A percentile compares a stretch with the other conserved stretches of the same genome.
Evolutionary conservation across 2,888 invertebrate genomes (phyloP).

Genomic region (Marronus borbonicus): DNA sequence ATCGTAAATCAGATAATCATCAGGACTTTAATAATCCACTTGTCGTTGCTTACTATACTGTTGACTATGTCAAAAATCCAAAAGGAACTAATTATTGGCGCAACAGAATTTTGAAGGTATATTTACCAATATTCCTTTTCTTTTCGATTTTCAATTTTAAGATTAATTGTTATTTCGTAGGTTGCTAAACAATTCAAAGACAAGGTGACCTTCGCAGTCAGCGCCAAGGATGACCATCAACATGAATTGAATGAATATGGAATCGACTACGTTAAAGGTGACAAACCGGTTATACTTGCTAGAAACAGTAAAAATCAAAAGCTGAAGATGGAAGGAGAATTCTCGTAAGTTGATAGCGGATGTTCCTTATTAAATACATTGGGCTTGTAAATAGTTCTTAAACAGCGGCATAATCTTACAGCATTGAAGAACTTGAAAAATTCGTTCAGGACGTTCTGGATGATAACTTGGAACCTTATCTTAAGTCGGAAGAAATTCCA

Average conservation of each 20-base stretch:
- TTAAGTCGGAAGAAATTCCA: conserved; percentile 96
- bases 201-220: conserved; percentile 88
- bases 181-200: conserved; percentile 82
- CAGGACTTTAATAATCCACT: conserved; percentile 92
- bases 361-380: not conserved
- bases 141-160: no score
- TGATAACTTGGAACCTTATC: conserved; percentile 89
- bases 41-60: conserved; percentile 92
- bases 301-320: conserved; percentile 89
- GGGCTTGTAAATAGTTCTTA: not conserved
- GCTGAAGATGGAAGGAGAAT: conserved; percentile 90
- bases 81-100: conserved; percentile 99
- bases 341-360: conserved; percentile 79
- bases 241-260: conserved; percentile 96
- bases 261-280: conserved; percentile 86
- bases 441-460: conserved; percentile 89
- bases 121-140: no score
- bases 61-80: conserved; percentile 96
- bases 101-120: conserved; percentile 91
- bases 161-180: conserved; percentile 61
- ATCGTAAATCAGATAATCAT: conserved; percentile 88
- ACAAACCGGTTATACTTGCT: conserved; percentile 92
- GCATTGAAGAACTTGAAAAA: conserved; percentile 85
- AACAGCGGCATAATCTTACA: conserved; percentile 66
- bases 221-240: conserved; percentile 94